Evolutionary conservation across 1,140 invertebrate genomes (phyloP), one percentile per base, ranked within the genome.

Genomic region (Dendroctonus ponderosae): DNA sequence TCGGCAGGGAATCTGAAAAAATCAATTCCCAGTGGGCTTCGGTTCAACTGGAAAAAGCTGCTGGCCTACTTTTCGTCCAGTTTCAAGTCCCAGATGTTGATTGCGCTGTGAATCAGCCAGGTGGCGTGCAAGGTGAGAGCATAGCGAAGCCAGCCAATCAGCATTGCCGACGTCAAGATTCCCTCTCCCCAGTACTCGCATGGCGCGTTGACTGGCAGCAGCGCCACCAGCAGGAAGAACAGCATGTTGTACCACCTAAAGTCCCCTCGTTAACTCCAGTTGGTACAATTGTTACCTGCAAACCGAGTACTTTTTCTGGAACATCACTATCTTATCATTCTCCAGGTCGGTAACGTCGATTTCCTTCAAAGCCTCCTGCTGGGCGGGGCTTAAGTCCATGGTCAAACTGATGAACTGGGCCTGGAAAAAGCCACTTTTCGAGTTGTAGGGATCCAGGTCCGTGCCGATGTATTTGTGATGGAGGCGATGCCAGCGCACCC

Each of bases 381-480:
- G 86, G 46, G 91, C 82, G 0, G 85, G 83, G 70, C 92, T 92
- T 50, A 89, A 85, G 15, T 85, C 82, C 14, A 88, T 77, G n/a
- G 87, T 71, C 42, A 68, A 66, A 0, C 83, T 82, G 6, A 89
- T 78, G 40, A 97, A 81, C 71, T 98, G 94, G 7, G 93, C 84
- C 75, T 92, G 93, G 53, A 93, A 79, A 74, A 98, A 95, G 7
- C 94, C 94, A 70, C 89, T 87, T 5, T 86, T 88, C 66, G 90
- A 87, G 76, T 97, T 91, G 76, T 91, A 96, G 0, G 94, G 94
- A 79, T 99, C 96, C 48, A 88, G 87, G 62, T 96, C 87, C 0
- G 95, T 94, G 37, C 90, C 89, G 56, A 91, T 92, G 76, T 88
- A 89, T 61, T 91, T 90, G 72, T 98, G 96, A 74, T 98, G 96